Evolutionary conservation across 2,113 vertebrate species (phyloP), one percentile per base, ranked within the genome.

Genomic region (Bubo bubo): DNA sequence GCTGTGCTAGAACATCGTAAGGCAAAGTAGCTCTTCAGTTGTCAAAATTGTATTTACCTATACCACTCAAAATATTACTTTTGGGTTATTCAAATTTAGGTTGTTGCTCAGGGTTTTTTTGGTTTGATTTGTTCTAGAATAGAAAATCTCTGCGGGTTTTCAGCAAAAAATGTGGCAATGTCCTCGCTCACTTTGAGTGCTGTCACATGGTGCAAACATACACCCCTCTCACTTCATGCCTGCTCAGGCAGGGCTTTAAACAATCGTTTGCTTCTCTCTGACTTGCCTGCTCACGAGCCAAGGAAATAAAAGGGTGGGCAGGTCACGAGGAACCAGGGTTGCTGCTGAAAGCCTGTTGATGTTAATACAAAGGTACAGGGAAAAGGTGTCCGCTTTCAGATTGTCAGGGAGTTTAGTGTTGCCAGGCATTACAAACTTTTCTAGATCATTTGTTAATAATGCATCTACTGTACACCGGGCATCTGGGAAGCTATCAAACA

Each of bases 401-500:
- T 45, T 68, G 59, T 63, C 34, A 17, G 30, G 52, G 79, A 96
- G 27, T 59, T 77, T 1, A 6, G 45, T 5, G 12, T 85, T 79
- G 60, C 80, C 43, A 72, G 47, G 47, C 19, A 30, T 53, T 27
- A 28, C 7, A 17, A 41, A 56, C 52, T 79, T 81, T 64, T 43
- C 34, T 35, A 19, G n/a, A 52, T 68, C 1, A 2, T n/a, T 76
- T 79, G 47, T 84, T 71, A 64, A 39, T 59, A 72, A 52, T 8
- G 28, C 35, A 37, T 12, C 37, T 30, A 3, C 45, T n/a, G 58
- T 20, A 24, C 24, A 2, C 34, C 0, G 0, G 28, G 59, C 67
- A 59, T 12, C 66, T 72, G 66, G 30, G 63, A 92, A 79, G 55
- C 81, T n/a, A 18, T 14, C 52, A 53, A 19, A 71, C 60, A 56